A percentile compares a stretch with the other conserved stretches of the same genome.
Conservation (phyloP, 2,797 vertebrate genomes). For the Tarsius wallacei region DNA sequence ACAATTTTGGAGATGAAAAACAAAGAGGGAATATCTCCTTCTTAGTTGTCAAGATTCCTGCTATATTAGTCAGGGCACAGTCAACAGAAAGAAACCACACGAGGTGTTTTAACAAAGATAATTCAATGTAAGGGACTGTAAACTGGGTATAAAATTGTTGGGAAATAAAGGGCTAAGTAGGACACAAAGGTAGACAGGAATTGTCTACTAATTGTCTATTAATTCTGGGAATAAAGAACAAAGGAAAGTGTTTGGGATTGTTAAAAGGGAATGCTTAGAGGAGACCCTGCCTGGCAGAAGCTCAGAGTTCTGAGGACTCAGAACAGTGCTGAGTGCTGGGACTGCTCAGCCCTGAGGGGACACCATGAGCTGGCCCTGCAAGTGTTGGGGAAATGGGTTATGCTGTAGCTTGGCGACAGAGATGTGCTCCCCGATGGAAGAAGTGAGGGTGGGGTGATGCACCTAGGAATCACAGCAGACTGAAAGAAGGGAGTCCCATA, state of each 20-base stretch:
- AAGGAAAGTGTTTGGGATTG: not conserved
- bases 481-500: not conserved
- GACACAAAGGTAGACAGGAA: not conserved
- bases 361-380: accelerated
- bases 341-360: not conserved
- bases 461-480: not conserved
- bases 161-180: not conserved
- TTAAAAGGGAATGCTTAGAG: not conserved
- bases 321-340: not conserved
- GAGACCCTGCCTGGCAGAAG: accelerated
- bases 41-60: not conserved
- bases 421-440: too few species aligned
- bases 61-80: not conserved
- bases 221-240: too few species aligned
- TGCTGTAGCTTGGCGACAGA: too few species aligned
- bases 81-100: not conserved
- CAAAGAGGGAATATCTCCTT: not conserved
- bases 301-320: not conserved
- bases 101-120: not conserved
- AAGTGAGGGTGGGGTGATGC: not conserved
- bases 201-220: not conserved
- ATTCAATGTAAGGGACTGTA: not conserved
- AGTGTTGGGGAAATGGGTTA: not conserved
- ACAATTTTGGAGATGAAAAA: not conserved
- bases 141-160: not conserved